Evolutionary conservation across 2,888 invertebrate species (phyloP), one percentile per base, ranked within the genome.

Genomic region (Tromatobia lineatoria): DNA sequence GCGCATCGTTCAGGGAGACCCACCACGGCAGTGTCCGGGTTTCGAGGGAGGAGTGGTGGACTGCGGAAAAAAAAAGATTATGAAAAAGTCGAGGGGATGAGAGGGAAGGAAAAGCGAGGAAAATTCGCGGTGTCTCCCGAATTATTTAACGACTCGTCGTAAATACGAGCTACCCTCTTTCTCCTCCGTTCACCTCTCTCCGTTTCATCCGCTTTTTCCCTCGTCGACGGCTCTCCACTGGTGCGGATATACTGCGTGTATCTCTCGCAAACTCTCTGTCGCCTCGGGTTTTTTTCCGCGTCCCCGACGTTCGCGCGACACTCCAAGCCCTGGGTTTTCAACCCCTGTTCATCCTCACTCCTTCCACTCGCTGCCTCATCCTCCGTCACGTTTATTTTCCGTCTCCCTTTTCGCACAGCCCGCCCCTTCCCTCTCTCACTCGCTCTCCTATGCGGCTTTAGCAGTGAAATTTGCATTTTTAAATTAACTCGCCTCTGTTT

Each of bases 401-500:
- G 83, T 76, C 83, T 78, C 85, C 71, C 83, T 80, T 79, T 82
- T 82, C 81, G 67, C 70, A 75, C 54, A 47, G 18, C 54, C 15
- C 45, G 10, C 10, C 82, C 75, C 42, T 78, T 73, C 54, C 42
- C 75, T 66, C 75, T 23, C 29, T 66, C 75, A 23, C 29, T 20
- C 61, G 29, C 45, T 54, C 80, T 23, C 85, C 20, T 45, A 45
- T 76, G 57, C 74, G 61, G 70, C 74, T 59, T 71, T 89, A 86
- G 90, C 88, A 90, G 89, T 88, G 88, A 89, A 93, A 93, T 93
- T 93, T 93, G 93, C 93, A 93, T 93, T 93, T 93, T 93, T 93
- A 93, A 93, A 93, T 93, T 93, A 93, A 93, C 93, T 92, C 92
- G 91, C 90, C 91, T 91, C 91, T 93, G 93, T 93, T 93, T 93